Percentiles rank a stretch among this genome's conserved stretches.
These are phyloP conservation scores for Drosophila aldrichi DNA, from an alignment of 2,888 invertebrate genomes.

Conservation along the genomic window DNA sequence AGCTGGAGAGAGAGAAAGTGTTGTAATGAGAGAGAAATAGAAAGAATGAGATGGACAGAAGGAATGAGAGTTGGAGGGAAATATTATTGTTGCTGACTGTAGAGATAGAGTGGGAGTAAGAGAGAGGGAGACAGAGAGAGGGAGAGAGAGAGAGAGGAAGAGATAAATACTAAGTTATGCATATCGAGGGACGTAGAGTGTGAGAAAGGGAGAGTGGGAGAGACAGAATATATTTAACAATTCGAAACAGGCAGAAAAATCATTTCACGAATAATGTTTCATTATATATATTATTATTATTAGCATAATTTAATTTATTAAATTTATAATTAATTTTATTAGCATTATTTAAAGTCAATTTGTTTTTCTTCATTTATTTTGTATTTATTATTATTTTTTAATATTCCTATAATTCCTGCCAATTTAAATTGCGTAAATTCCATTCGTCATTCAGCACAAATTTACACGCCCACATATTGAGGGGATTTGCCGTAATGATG, in stretches of 20 bases:
- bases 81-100: too few species aligned
- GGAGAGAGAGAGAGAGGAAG: background rate
- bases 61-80: background rate
- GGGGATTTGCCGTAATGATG: constrained; percentile 45
- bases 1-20: background rate
- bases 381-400: background rate
- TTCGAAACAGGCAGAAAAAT: too few species aligned
- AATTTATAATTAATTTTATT: too few species aligned
- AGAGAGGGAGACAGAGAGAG: background rate
- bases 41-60: background rate
- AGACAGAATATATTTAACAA: background rate
- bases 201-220: background rate
- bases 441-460: constrained; percentile 26
- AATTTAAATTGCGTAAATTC: constrained; percentile 38
- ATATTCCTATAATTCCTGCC: constrained; percentile 5
- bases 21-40: background rate
- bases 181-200: background rate
- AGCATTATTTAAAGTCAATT: background rate
- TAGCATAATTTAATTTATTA: background rate
- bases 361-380: background rate
- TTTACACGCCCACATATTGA: constrained; percentile 7
- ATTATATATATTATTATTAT: too few species aligned
- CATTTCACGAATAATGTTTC: too few species aligned
- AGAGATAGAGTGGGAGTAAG: background rate
- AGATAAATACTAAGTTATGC: background rate